Evolutionary conservation across 1,140 invertebrate genomes (phyloP).

Genomic region (Linepithema humile): DNA sequence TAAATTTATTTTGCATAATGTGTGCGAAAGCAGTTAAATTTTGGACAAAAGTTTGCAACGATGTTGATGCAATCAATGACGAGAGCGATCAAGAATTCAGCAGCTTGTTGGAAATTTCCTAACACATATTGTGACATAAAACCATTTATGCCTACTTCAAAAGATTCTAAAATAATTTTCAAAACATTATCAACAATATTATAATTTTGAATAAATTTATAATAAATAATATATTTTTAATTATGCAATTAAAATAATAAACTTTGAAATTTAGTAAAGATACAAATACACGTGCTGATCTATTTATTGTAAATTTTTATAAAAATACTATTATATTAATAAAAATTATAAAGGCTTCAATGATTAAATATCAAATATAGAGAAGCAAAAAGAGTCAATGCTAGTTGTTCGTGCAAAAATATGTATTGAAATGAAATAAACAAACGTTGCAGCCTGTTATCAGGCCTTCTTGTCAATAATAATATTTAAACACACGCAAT

Average conservation of each 20-base stretch:
- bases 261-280: too few relatives aligned
- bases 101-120: background rate
- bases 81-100: conserved; percentile 4
- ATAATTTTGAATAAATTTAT: background rate
- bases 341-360: too few relatives aligned
- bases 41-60: background rate
- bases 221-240: background rate
- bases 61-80: background rate
- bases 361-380: too few relatives aligned
- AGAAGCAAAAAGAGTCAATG: too few relatives aligned
- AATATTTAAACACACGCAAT: too few relatives aligned
- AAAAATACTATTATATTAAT: too few relatives aligned
- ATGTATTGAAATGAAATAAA: too few relatives aligned
- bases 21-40: background rate
- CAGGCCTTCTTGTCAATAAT: too few relatives aligned
- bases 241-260: background rate
- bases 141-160: background rate
- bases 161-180: background rate
- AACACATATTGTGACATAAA: background rate
- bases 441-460: too few relatives aligned
- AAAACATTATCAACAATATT: background rate
- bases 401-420: too few relatives aligned
- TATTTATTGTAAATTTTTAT: too few relatives aligned
- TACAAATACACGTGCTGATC: too few relatives aligned
- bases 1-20: background rate